Evolutionary conservation across 2,113 vertebrate species (phyloP).

Genomic region (Bubo blakistoni): DNA sequence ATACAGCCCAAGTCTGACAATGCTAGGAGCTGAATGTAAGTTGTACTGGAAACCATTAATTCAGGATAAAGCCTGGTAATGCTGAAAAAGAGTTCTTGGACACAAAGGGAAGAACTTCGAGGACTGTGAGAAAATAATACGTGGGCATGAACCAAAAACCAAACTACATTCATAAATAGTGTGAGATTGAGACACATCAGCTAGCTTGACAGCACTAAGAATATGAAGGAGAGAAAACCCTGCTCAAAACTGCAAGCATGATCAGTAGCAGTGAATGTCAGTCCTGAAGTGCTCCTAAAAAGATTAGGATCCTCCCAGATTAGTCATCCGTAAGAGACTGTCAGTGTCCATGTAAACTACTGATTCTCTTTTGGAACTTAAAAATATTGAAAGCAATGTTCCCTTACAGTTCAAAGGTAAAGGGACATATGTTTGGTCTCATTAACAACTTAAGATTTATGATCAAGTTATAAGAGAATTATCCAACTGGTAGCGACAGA

Average conservation of each 20-base stretch:
- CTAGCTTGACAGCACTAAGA: background rate
- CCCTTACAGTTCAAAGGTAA: background rate
- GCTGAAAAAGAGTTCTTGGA: background rate
- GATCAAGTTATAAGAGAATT: background rate
- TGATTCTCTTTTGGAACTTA: background rate
- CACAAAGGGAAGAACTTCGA: background rate
- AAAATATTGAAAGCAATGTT: background rate
- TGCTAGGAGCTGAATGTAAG: background rate
- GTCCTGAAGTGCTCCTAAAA: background rate
- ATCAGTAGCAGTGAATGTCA: background rate
- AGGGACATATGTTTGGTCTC: background rate
- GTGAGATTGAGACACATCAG: background rate
- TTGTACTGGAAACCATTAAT: background rate
- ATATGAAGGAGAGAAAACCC: background rate
- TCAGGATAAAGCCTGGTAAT: background rate
- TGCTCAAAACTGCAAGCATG: background rate
- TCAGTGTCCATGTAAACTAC: background rate
- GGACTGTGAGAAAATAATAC: background rate
- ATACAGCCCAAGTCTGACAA: background rate
- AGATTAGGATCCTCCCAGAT: background rate
- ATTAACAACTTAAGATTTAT: background rate
- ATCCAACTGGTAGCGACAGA: background rate
- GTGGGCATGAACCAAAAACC: background rate
- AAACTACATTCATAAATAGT: background rate
- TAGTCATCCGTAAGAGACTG: background rate